These are phyloP conservation scores for Asbolus verrucosus DNA, from an alignment of 1,140 invertebrate species.

Conservation along the genomic window DNA sequence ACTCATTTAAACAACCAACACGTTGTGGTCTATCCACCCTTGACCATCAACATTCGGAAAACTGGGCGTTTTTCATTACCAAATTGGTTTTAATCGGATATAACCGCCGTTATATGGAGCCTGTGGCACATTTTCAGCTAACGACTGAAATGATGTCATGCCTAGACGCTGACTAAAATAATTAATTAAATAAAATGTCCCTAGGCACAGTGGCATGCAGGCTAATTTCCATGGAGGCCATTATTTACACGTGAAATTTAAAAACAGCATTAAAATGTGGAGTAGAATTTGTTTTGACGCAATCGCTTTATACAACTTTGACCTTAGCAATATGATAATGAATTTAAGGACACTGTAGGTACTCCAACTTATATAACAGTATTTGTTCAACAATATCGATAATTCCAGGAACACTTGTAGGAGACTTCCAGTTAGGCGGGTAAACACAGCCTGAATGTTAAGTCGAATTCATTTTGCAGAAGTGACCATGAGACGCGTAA, in stretches of 20 bases:
- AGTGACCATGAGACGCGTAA: slow-evolving; percentile 19
- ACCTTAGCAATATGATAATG: slow-evolving; percentile 27
- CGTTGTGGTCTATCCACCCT: too few relatives aligned
- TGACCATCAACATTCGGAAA: too few relatives aligned
- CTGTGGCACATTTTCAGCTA: neutral
- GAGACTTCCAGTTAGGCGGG: slow-evolving; percentile 25
- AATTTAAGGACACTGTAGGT: neutral
- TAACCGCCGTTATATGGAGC: slow-evolving; percentile 18
- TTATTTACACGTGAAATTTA: slow-evolving; percentile 13
- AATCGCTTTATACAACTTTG: neutral
- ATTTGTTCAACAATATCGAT: slow-evolving; percentile 35
- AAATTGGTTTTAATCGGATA: slow-evolving; percentile 41
- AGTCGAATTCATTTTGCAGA: neutral
- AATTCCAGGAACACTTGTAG: slow-evolving; percentile 32
- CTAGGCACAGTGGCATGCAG: slow-evolving; percentile 7
- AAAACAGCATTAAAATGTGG: neutral
- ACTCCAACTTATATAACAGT: slow-evolving; percentile 19
- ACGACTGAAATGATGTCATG: slow-evolving; percentile 13
- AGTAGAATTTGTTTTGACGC: slow-evolving; percentile 23
- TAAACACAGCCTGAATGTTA: slow-evolving; percentile 32
- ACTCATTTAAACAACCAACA: too few relatives aligned
- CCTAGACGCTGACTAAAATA: slow-evolving; percentile 13
- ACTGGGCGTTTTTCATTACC: too few relatives aligned
- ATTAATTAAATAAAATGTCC: slow-evolving; percentile 22
- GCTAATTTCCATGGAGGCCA: slow-evolving; percentile 14